A percentile compares a stretch with the other conserved stretches of the same genome.
These are phyloP conservation scores for Rhopalosiphum nymphaeae DNA, from an alignment of 2,888 invertebrate species.

Conservation along the genomic window DNA sequence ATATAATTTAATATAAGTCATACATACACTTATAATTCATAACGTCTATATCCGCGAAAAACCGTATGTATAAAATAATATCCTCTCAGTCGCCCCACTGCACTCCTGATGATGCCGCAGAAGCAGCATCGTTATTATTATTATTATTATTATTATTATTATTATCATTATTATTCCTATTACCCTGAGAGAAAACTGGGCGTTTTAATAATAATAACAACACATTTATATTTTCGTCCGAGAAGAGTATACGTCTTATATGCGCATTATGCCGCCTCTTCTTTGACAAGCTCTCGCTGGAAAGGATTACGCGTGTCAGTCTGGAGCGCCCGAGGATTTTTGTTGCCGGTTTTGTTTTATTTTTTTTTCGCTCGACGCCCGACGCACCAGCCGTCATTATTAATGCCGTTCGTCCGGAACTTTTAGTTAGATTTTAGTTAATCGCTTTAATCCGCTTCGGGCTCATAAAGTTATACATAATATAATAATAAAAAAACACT, in stretches of 20 bases:
- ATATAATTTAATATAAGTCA: background rate
- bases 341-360: background rate
- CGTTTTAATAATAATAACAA: constrained; percentile 25
- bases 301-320: constrained; percentile 52
- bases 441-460: background rate
- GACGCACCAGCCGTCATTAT: background rate
- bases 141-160: background rate
- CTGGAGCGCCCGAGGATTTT: constrained; percentile 41
- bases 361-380: background rate
- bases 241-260: background rate
- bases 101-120: background rate
- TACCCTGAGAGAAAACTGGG: background rate
- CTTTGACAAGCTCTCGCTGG: constrained; percentile 36
- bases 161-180: background rate
- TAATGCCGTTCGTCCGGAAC: constrained; percentile 32
- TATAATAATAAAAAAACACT: constrained; percentile 7
- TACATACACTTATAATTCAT: background rate
- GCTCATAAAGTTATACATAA: constrained; percentile 4
- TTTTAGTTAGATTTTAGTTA: constrained; percentile 38
- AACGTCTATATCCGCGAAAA: background rate
- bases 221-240: constrained; percentile 31
- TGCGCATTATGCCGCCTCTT: background rate
- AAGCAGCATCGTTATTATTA: background rate
- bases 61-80: constrained; percentile 12
- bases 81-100: background rate